Evolutionary conservation across 2,113 vertebrate species (phyloP).

Genomic region (Zosterops japonicus): DNA sequence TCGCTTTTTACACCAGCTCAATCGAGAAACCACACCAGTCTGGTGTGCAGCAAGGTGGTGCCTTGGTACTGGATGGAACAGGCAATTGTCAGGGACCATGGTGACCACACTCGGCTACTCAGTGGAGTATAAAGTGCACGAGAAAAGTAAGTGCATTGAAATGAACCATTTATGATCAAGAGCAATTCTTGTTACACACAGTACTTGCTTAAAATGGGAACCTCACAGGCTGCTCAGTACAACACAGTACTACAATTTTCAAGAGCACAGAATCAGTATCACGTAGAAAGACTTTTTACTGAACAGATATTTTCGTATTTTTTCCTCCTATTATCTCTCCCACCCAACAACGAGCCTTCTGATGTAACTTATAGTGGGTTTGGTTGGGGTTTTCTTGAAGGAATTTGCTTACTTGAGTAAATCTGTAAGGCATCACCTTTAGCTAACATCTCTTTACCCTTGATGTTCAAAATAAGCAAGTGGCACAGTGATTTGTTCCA

Average conservation of each 20-base stretch:
- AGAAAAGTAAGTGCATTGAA: slow-evolving; percentile 47
- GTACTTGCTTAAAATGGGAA: background rate
- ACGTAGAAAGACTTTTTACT: background rate
- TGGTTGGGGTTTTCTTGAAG: background rate
- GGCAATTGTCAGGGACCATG: background rate
- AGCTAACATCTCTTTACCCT: background rate
- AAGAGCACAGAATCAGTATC: background rate
- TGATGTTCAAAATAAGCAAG: background rate
- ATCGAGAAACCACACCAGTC: background rate
- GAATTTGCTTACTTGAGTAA: background rate
- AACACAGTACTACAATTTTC: background rate
- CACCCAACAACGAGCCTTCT: background rate
- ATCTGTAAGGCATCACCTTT: background rate
- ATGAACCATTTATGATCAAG: background rate
- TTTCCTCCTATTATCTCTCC: background rate
- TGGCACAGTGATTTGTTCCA: background rate
- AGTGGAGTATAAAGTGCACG: slow-evolving; percentile 24
- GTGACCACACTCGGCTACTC: background rate
- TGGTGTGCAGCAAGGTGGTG: background rate
- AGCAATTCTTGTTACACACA: background rate
- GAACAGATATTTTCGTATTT: background rate
- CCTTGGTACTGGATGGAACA: background rate
- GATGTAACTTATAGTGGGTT: background rate
- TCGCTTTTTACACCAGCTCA: slow-evolving; percentile 1
- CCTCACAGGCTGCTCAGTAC: background rate